Evolutionary conservation across 2,797 vertebrate genomes (phyloP), one percentile per base, ranked within the genome.

Genomic region (Platalea minor): DNA sequence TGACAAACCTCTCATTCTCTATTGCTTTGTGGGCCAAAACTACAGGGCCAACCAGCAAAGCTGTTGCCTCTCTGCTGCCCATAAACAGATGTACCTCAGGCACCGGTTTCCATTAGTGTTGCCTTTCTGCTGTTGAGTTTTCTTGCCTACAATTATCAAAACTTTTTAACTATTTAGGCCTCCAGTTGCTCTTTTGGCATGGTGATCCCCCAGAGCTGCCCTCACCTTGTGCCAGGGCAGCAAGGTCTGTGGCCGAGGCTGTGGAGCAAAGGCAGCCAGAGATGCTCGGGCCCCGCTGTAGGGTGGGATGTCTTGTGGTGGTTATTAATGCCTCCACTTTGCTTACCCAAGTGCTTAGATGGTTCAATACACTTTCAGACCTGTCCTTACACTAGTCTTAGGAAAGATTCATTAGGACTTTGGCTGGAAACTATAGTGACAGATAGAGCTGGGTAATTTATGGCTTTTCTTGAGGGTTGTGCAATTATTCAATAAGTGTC

Each of bases 321-420:
- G 76, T 97, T 96, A 97, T 97, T 97, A 96, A 97, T 97, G 93
- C 35, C 85, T 93, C 88, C 10, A 57, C 94, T 96, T 97, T 96
- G 96, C 97, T 97, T 97, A 97, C 89, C 91, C 96, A 94, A 97
- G 95, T 97, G 88, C 93, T 97, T 96, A 96, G 89, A 96, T 31
- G 25, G 96, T 94, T 97, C 97, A 97, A 97, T 97, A 94, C 78
- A 85, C 96, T 96, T 96, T 93, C 96, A 95, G 88, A 91, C 94
- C 96, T 97, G 96, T 97, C 96, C 94, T 96, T 94, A 96, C 73
- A 85, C 96, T 95, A 97, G 97, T 97, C 96, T 97, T 97, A 91
- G 83, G 89, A 96, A 96, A 97, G 97, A 97, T 97, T 97, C 97
- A 97, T 97, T 97, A 96, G 95, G 95, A 96, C 94, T 95, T 96